A percentile compares a stretch with the other conserved stretches of the same genome.
Conservation (phyloP, 2,888 invertebrate genomes). For the Cabera pusaria region DNA sequence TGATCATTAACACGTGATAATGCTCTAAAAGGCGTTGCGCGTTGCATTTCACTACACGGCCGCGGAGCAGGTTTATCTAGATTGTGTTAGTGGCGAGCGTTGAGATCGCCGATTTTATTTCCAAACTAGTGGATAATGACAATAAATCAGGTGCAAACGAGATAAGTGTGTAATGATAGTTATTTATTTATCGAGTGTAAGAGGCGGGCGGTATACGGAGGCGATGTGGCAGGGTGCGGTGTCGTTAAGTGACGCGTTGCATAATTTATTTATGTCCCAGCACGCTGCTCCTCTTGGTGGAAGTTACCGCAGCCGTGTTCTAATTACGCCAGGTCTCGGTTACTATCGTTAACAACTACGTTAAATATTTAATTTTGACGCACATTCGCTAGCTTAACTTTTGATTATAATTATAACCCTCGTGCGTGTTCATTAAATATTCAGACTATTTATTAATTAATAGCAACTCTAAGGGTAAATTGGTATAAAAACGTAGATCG, state of each 20-base stretch:
- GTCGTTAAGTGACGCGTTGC: constrained; percentile 67
- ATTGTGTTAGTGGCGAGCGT: constrained; percentile 28
- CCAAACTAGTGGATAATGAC: constrained; percentile 26
- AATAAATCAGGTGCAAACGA: constrained; percentile 41
- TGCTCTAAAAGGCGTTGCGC: constrained; percentile 31
- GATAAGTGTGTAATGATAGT: constrained; percentile 42
- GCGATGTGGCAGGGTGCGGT: constrained; percentile 37
- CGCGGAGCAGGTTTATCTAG: constrained; percentile 39
- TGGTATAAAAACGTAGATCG: constrained; percentile 13
- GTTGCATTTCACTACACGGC: constrained; percentile 30
- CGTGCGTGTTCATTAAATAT: constrained; percentile 18
- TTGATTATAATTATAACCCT: constrained; percentile 21
- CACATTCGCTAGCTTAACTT: constrained; percentile 23
- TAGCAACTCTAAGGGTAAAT: constrained; percentile 12
- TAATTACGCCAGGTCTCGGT: constrained; percentile 30
- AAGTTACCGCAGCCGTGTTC: constrained; percentile 46
- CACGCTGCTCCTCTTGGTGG: constrained; percentile 68
- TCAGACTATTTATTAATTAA: constrained; percentile 13
- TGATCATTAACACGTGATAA: constrained; percentile 39
- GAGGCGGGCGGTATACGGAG: constrained; percentile 21
- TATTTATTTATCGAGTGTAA: constrained; percentile 29
- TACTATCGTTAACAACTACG: constrained; percentile 21
- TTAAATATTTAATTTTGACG: constrained; percentile 29
- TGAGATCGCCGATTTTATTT: constrained; percentile 32
- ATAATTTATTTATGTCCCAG: constrained; percentile 78